phyloP scores from a whole-genome alignment of 92 coral and sea anemone species.

The Epizoanthus stellaris region DNA sequence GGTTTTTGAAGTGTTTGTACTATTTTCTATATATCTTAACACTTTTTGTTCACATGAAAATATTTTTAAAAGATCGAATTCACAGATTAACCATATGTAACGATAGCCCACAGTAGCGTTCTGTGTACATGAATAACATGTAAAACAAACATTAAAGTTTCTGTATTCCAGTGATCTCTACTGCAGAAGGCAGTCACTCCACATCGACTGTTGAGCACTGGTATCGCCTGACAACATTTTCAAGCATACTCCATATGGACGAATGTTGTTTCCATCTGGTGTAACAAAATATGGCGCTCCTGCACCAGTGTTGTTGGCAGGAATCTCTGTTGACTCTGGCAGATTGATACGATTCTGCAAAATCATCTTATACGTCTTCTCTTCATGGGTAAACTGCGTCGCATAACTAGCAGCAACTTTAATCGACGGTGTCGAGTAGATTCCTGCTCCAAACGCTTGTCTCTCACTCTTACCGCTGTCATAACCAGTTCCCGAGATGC shows the following conservation, averaged over 20 bases:
- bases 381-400: constrained; percentile 25
- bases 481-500: constrained; percentile 40
- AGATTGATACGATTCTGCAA: constrained; percentile 59
- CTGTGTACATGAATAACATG: too few species aligned
- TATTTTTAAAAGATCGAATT: too few species aligned
- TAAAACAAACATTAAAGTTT: too few species aligned
- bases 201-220: too few species aligned
- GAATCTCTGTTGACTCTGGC: neutral
- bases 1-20: too few species aligned
- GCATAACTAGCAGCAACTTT: constrained; percentile 48
- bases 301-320: neutral
- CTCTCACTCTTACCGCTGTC: constrained; percentile 15
- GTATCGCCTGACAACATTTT: neutral
- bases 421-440: constrained; percentile 55
- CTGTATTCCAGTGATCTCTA: too few species aligned
- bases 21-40: too few species aligned
- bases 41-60: too few species aligned
- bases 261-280: constrained; percentile 9
- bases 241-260: constrained; percentile 54
- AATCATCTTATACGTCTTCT: constrained; percentile 27
- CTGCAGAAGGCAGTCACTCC: too few species aligned
- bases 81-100: too few species aligned
- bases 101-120: too few species aligned
- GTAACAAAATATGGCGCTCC: constrained; percentile 33
- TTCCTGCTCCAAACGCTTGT: constrained; percentile 40